Percentiles rank a stretch among this genome's conserved stretches.
Conservation (phyloP, 2,888 invertebrate genomes). For the Andrena hattorfiana region DNA sequence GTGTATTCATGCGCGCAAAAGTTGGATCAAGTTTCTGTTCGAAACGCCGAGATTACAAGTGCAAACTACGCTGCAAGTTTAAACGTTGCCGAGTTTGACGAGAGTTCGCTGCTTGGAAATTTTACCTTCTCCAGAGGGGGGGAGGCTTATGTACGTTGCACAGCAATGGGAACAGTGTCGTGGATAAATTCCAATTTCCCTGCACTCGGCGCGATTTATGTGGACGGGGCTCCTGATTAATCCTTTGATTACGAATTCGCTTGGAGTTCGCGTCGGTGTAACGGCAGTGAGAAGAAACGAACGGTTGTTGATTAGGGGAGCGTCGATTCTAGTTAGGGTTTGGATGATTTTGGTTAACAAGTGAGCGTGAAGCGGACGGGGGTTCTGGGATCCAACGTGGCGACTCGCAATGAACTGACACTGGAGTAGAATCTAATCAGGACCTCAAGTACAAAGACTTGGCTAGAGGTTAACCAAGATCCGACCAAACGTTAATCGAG, state of each 20-base stretch:
- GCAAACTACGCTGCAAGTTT: not conserved
- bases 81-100: not conserved
- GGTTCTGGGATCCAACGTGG: not conserved
- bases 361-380: not conserved
- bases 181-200: not conserved
- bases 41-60: not conserved
- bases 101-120: not conserved
- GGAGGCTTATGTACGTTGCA: not conserved
- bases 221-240: constrained; percentile 9
- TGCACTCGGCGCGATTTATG: not conserved
- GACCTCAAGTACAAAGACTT: constrained; percentile 27
- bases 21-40: not conserved
- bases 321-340: not conserved
- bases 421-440: constrained; percentile 28
- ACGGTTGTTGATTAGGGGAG: not conserved
- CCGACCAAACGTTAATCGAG: constrained; percentile 16
- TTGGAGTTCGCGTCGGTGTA: not conserved
- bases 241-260: constrained; percentile 15
- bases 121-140: not conserved
- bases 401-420: not conserved
- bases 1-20: not conserved
- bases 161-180: not conserved
- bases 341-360: not conserved
- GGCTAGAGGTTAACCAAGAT: constrained; percentile 35
- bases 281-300: not conserved